These are phyloP conservation scores for Meteorus sp. DNA, from an alignment of 1,140 invertebrate genomes.

Conservation along the genomic window DNA sequence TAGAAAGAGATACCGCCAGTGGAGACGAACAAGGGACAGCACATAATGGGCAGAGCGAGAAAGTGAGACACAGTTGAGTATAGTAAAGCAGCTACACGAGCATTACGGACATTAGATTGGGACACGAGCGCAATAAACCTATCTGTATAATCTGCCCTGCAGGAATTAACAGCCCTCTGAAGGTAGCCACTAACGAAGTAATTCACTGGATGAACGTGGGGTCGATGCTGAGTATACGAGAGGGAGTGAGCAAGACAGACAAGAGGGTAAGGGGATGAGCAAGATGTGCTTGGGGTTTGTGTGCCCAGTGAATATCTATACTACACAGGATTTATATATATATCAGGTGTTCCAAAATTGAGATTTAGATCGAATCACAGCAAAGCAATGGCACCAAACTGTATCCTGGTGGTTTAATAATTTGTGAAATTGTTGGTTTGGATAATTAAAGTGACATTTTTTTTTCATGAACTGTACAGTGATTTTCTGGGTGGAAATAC, in stretches of 20 bases:
- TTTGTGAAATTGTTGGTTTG: not conserved
- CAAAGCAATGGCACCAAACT: constrained; percentile 23
- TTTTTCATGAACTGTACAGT: too few relatives aligned
- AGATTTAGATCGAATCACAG: constrained; percentile 54
- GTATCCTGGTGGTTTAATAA: too few relatives aligned
- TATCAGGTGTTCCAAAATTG: constrained; percentile 46
- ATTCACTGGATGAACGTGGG: constrained; percentile 60
- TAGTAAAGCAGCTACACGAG: constrained; percentile 37
- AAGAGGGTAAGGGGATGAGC: constrained; percentile 24
- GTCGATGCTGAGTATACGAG: constrained; percentile 28
- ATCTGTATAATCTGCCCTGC: constrained; percentile 62
- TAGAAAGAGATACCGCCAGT: not conserved
- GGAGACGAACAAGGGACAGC: constrained; percentile 17
- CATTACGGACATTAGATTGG: constrained; percentile 62
- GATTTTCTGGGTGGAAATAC: too few relatives aligned
- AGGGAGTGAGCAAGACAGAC: constrained; percentile 28
- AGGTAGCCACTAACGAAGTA: constrained; percentile 62
- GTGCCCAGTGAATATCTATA: too few relatives aligned
- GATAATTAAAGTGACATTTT: too few relatives aligned
- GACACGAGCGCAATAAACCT: constrained; percentile 62
- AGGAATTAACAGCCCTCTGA: constrained; percentile 62
- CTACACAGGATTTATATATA: constrained; percentile 26
- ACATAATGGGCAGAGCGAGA: constrained; percentile 26
- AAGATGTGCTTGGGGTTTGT: too few relatives aligned
- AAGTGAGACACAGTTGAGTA: constrained; percentile 12